phyloP scores from a whole-genome alignment of 2,888 invertebrate genomes.

The Sturmia bella region DNA sequence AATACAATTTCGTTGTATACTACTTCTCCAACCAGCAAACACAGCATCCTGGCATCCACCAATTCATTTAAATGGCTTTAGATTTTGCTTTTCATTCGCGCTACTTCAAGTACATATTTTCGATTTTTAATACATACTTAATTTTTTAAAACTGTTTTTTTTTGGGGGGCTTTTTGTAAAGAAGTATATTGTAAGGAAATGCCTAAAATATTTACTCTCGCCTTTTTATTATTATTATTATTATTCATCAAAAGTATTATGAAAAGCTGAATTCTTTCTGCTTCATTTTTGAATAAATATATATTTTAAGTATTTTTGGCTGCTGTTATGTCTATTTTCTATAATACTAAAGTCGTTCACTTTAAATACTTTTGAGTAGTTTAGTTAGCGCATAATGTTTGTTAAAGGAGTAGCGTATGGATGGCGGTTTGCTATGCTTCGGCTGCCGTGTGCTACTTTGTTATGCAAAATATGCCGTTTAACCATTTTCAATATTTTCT shows the following conservation, averaged over 20 bases:
- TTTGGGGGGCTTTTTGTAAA: slow-evolving; percentile 32
- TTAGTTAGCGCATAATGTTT: too few species aligned
- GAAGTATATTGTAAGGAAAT: slow-evolving; percentile 40
- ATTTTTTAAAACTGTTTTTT: background rate
- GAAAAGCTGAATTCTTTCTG: slow-evolving; percentile 1
- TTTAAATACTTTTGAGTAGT: background rate
- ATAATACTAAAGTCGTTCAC: too few species aligned
- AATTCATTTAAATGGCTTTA: slow-evolving; percentile 4
- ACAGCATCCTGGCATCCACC: background rate
- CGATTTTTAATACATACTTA: background rate
- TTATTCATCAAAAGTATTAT: slow-evolving; percentile 46
- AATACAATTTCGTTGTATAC: slow-evolving; percentile 29
- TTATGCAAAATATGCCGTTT: slow-evolving; percentile 61
- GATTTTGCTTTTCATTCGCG: slow-evolving; percentile 24
- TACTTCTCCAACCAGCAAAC: slow-evolving; percentile 3
- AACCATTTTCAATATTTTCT: slow-evolving; percentile 42
- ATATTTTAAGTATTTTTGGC: background rate
- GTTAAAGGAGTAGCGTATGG: too few species aligned
- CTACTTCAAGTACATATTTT: background rate
- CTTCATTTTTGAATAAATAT: background rate
- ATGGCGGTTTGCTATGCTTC: too few species aligned
- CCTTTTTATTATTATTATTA: slow-evolving; percentile 22
- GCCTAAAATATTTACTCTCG: slow-evolving; percentile 54
- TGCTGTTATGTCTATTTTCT: background rate
- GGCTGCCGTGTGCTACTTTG: slow-evolving; percentile 34